These are phyloP conservation scores for Torymus tubicola DNA, from an alignment of 2,888 invertebrate species.

Conservation along the genomic window DNA sequence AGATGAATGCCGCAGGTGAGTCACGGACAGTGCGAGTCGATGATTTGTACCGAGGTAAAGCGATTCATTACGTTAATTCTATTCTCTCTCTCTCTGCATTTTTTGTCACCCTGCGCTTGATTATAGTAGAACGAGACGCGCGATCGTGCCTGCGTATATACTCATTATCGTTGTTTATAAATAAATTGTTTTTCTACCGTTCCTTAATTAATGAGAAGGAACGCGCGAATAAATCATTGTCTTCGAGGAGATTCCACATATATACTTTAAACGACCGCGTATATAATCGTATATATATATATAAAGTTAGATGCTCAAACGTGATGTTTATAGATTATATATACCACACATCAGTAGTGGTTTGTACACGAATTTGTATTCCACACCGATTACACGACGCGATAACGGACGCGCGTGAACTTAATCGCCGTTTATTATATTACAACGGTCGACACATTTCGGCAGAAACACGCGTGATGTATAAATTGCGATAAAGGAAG, in stretches of 20 bases:
- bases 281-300: too few relatives aligned
- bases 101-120: not conserved
- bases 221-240: too few relatives aligned
- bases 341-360: too few relatives aligned
- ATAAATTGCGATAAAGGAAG: not conserved
- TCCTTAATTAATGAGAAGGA: not conserved
- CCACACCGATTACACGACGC: not conserved
- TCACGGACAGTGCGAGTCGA: slow-evolving; percentile 8
- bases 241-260: too few relatives aligned
- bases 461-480: slow-evolving; percentile 9
- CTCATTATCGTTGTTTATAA: not conserved
- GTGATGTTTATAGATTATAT: too few relatives aligned
- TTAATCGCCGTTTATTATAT: too few relatives aligned
- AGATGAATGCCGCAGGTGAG: slow-evolving; percentile 34
- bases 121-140: too few relatives aligned
- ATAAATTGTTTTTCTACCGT: not conserved
- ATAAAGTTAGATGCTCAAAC: too few relatives aligned
- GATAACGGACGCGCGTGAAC: too few relatives aligned
- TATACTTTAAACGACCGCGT: too few relatives aligned
- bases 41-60: slow-evolving; percentile 2
- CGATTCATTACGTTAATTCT: slow-evolving; percentile 23
- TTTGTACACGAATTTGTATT: not conserved
- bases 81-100: slow-evolving; percentile 7
- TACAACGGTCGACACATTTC: slow-evolving; percentile 27
- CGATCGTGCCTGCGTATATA: too few relatives aligned